Conservation (phyloP, 1,140 invertebrate genomes). For the Druon quercuslanigerum region DNA sequence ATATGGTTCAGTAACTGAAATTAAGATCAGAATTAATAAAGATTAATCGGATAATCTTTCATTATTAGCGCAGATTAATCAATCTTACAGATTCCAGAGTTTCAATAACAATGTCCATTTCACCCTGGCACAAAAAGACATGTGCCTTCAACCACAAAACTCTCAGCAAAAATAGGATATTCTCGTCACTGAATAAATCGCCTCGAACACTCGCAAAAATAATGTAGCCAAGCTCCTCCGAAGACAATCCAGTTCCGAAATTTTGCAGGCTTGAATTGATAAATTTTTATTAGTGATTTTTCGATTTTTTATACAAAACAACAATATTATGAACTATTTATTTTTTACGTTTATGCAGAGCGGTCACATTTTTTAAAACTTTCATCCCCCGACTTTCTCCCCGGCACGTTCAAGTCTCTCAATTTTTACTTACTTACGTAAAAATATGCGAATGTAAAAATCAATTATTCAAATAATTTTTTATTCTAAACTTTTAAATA, state of each 20-base stretch:
- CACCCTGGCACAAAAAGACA: slow-evolving; percentile 74
- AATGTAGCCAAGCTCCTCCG: slow-evolving; percentile 70
- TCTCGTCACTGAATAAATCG: slow-evolving; percentile 69
- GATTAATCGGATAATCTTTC: not conserved
- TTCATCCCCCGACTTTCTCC: too few species aligned
- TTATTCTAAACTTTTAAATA: too few species aligned
- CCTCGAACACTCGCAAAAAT: slow-evolving; percentile 71
- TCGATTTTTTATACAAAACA: too few species aligned
- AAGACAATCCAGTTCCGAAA: slow-evolving; percentile 67
- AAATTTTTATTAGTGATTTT: not conserved
- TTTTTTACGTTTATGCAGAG: too few species aligned
- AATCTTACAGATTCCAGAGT: slow-evolving; percentile 65
- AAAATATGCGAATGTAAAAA: too few species aligned
- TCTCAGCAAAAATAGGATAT: slow-evolving; percentile 68
- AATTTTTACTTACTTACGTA: too few species aligned
- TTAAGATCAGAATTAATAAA: slow-evolving; percentile 15
- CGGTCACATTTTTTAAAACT: too few species aligned
- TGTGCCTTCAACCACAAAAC: slow-evolving; percentile 77
- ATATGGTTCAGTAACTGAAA: slow-evolving; percentile 70
- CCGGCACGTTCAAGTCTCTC: too few species aligned
- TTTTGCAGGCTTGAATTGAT: slow-evolving; percentile 53
- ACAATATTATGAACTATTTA: too few species aligned
- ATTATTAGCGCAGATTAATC: not conserved
- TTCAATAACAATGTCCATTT: slow-evolving; percentile 73
- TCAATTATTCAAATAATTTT: too few species aligned